Conservation (phyloP, 2,888 invertebrate species). For the Bellardia bayeri region DNA sequence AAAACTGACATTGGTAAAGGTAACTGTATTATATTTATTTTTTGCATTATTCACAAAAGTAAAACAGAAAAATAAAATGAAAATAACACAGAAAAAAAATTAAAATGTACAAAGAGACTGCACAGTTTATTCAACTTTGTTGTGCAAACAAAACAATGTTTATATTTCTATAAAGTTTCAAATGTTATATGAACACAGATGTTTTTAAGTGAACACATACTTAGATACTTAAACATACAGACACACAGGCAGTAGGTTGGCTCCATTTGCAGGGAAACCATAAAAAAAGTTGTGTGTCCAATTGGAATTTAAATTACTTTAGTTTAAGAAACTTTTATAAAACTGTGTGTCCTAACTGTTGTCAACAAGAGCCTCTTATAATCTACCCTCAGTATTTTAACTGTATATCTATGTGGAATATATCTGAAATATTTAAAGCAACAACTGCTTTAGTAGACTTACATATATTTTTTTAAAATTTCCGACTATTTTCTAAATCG, state of each 20-base stretch:
- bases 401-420: no score
- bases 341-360: no score
- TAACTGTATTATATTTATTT: constrained; percentile 14
- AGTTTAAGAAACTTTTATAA: no score
- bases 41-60: constrained; percentile 8
- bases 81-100: background rate
- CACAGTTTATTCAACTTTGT: constrained; percentile 57
- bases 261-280: background rate
- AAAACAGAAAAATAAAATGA: background rate
- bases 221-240: background rate
- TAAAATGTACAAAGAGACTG: constrained; percentile 9
- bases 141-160: constrained; percentile 26
- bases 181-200: constrained; percentile 32
- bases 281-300: no score
- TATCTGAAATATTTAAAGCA: no score
- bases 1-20: constrained; percentile 12
- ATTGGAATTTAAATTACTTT: no score
- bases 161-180: constrained; percentile 23
- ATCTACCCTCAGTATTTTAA: no score
- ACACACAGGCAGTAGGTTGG: background rate
- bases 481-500: no score
- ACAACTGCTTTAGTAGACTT: no score
- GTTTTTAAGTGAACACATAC: background rate
- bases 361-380: no score
- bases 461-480: no score